Evolutionary conservation across 2,888 invertebrate genomes (phyloP).

Genomic region (Augiades crinisus): DNA sequence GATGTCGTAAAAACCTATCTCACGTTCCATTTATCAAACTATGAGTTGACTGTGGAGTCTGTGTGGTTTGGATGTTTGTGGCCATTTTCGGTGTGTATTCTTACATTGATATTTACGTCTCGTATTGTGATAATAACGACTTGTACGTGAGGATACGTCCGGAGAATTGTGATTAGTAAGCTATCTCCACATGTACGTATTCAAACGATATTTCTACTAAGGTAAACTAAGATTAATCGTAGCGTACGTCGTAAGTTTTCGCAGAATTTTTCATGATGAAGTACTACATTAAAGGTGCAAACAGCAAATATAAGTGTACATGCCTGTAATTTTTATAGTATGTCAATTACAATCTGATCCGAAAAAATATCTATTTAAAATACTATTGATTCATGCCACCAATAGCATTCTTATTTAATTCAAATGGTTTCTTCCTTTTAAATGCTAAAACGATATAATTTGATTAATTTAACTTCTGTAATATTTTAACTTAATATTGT

Average conservation of each 20-base stretch:
- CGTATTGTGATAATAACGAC: slow-evolving; percentile 44
- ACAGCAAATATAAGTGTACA: too few species aligned
- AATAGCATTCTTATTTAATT: too few species aligned
- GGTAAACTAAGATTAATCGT: neutral
- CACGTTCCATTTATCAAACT: slow-evolving; percentile 62
- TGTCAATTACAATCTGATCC: too few species aligned
- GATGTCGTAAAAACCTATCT: slow-evolving; percentile 70
- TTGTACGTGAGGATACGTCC: slow-evolving; percentile 42
- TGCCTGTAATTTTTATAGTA: too few species aligned
- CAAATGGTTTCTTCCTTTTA: too few species aligned
- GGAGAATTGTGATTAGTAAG: slow-evolving; percentile 37
- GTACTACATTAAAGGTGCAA: too few species aligned
- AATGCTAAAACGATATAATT: too few species aligned
- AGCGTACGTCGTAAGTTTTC: slow-evolving; percentile 7
- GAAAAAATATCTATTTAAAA: too few species aligned
- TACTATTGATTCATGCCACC: too few species aligned
- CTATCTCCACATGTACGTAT: slow-evolving; percentile 9
- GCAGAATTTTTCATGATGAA: slow-evolving; percentile 22
- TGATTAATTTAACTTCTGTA: too few species aligned
- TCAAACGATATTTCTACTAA: neutral
- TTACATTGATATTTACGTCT: slow-evolving; percentile 62
- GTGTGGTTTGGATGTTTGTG: slow-evolving; percentile 63
- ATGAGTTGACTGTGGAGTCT: slow-evolving; percentile 56
- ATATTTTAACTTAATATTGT: too few species aligned
- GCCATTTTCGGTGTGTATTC: slow-evolving; percentile 75